Percentiles rank a stretch among this genome's conserved stretches.
phyloP scores from a whole-genome alignment of 2,888 invertebrate species.

The Microdon myrmicae region DNA sequence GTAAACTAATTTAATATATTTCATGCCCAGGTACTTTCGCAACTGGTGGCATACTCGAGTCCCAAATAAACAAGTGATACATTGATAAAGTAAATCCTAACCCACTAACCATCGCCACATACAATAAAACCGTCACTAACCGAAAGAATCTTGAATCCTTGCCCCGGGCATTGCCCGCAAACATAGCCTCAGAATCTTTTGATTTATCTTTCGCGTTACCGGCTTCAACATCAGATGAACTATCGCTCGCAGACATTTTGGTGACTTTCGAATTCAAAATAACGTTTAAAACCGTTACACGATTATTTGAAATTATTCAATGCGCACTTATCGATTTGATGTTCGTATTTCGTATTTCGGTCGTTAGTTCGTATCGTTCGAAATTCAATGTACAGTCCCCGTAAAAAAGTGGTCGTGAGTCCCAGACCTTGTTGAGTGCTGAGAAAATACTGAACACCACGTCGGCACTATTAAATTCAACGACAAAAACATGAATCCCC shows the following conservation, averaged over 20 bases:
- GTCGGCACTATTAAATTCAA: too few species aligned
- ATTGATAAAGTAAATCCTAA: slow-evolving; percentile 38
- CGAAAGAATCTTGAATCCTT: slow-evolving; percentile 20
- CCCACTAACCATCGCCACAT: slow-evolving; percentile 37
- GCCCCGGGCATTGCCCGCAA: neutral
- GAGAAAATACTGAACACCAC: slow-evolving; percentile 26
- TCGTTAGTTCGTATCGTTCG: too few species aligned
- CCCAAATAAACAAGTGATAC: slow-evolving; percentile 49
- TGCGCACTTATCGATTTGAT: neutral
- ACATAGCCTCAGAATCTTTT: neutral
- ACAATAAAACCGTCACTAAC: slow-evolving; percentile 25
- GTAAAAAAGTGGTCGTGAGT: too few species aligned
- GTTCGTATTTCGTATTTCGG: neutral
- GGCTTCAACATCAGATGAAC: slow-evolving; percentile 21
- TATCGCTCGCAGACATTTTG: slow-evolving; percentile 8
- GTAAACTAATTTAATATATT: slow-evolving; percentile 30
- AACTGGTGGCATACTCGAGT: slow-evolving; percentile 44
- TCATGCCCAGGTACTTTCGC: slow-evolving; percentile 29
- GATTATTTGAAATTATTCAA: neutral
- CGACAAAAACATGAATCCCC: too few species aligned
- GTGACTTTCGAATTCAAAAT: neutral
- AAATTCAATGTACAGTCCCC: too few species aligned
- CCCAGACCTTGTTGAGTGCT: slow-evolving; percentile 29
- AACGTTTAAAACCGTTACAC: neutral
- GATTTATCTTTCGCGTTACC: slow-evolving; percentile 6